Percentiles rank a stretch among this genome's conserved stretches.
phyloP scores from a whole-genome alignment of 2,888 invertebrate species.

The Chironomus riparius region DNA sequence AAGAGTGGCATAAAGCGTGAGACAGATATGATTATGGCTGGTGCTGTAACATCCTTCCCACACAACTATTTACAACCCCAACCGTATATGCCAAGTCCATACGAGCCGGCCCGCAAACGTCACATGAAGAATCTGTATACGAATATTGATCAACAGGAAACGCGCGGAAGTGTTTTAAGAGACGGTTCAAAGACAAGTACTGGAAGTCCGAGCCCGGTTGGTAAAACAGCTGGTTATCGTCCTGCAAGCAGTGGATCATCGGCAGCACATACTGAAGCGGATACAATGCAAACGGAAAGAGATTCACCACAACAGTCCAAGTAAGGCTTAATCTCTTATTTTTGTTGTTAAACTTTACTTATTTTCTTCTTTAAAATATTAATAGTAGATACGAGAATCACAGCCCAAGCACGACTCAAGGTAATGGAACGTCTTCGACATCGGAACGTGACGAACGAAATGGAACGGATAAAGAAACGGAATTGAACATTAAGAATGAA shows the following conservation, averaged over 20 bases:
- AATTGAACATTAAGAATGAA: constrained; percentile 25
- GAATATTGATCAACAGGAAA: constrained; percentile 37
- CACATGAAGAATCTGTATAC: constrained; percentile 47
- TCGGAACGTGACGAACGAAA: constrained; percentile 38
- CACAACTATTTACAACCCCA: constrained; percentile 39
- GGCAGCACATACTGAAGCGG: constrained; percentile 43
- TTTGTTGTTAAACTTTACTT: neutral
- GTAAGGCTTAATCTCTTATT: constrained; percentile 31
- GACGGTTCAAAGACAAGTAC: constrained; percentile 45
- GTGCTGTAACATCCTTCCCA: constrained; percentile 37
- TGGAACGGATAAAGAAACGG: constrained; percentile 37
- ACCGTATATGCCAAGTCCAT: constrained; percentile 41
- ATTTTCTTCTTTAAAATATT: neutral
- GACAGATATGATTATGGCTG: constrained; percentile 43
- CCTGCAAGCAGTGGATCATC: constrained; percentile 43
- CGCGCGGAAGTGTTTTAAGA: constrained; percentile 57
- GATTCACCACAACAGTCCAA: constrained; percentile 41
- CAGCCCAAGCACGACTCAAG: constrained; percentile 42
- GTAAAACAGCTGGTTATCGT: constrained; percentile 35
- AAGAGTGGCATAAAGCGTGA: constrained; percentile 40
- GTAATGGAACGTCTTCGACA: constrained; percentile 32
- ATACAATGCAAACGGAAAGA: constrained; percentile 43
- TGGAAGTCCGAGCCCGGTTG: constrained; percentile 44
- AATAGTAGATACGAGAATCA: constrained; percentile 42
- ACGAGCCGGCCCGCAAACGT: constrained; percentile 47